These are phyloP conservation scores for Varecia variegata DNA, from an alignment of 2,797 vertebrate genomes.

Conservation along the genomic window DNA sequence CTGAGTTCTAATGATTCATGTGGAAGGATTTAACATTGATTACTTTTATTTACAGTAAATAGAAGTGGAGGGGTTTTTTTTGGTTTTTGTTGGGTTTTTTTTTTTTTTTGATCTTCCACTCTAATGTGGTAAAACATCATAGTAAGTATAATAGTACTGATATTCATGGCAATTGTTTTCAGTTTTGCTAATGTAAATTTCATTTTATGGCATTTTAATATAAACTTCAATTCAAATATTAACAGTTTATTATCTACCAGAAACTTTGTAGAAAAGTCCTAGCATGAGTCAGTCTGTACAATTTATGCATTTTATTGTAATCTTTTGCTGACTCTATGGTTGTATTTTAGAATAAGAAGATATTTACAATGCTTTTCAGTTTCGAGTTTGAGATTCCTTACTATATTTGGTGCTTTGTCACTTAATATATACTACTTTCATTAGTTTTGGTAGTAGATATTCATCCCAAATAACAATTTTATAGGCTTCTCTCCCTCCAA, in stretches of 20 bases:
- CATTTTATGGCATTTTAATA: conserved; percentile 55
- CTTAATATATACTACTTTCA: background rate
- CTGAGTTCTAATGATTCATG: conserved; percentile 78
- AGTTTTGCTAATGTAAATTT: conserved; percentile 50
- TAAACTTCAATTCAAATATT: conserved; percentile 42
- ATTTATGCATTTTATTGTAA: background rate
- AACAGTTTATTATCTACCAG: background rate
- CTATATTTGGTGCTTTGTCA: background rate
- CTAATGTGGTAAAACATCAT: conserved; percentile 49
- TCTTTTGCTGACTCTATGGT: background rate
- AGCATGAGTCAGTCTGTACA: background rate
- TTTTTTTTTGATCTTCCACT: conserved; percentile 63
- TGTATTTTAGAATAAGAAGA: background rate
- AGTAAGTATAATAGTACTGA: background rate
- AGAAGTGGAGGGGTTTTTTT: background rate
- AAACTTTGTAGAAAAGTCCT: background rate
- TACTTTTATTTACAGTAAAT: conserved; percentile 78
- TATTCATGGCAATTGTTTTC: conserved; percentile 64
- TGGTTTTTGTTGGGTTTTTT: conserved; percentile 77
- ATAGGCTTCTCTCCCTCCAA: background rate
- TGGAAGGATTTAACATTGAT: conserved; percentile 76
- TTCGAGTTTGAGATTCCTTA: background rate
- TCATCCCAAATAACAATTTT: background rate
- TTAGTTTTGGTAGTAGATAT: background rate
- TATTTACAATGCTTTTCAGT: background rate